These are phyloP conservation scores for Montipora capricornis DNA, from an alignment of 64 coral and sea anemone species.

Conservation along the genomic window DNA sequence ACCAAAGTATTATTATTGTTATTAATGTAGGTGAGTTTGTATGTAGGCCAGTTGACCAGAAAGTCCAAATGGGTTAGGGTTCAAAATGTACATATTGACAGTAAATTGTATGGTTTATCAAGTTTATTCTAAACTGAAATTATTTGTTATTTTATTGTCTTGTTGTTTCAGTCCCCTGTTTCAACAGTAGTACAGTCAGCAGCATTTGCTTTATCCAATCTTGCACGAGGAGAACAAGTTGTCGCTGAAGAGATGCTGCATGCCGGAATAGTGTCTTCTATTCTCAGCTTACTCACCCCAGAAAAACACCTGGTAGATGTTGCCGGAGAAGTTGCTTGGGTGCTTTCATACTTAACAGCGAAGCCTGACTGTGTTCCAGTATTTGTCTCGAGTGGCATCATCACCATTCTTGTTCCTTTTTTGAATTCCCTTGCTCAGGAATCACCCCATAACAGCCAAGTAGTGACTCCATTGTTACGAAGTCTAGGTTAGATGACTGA, in stretches of 20 bases:
- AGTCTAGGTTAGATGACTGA: slow-evolving; percentile 71
- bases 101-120: no score
- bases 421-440: slow-evolving; percentile 64
- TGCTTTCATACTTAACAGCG: slow-evolving; percentile 82
- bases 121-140: no score
- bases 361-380: slow-evolving; percentile 68
- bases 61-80: no score
- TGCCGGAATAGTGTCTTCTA: slow-evolving; percentile 65
- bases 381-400: slow-evolving; percentile 80
- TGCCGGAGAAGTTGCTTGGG: slow-evolving; percentile 81
- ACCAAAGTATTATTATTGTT: no score
- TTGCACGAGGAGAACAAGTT: slow-evolving; percentile 78
- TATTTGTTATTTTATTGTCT: neutral
- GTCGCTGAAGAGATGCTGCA: slow-evolving; percentile 72
- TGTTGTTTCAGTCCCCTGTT: slow-evolving; percentile 68
- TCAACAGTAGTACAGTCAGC: slow-evolving; percentile 92
- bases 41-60: no score
- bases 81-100: no score
- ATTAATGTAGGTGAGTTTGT: no score
- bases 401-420: slow-evolving; percentile 42
- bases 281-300: slow-evolving; percentile 48
- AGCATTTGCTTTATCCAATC: slow-evolving; percentile 98
- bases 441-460: slow-evolving; percentile 68
- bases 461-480: slow-evolving; percentile 93
- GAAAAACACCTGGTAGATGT: slow-evolving; percentile 61